Conservation (phyloP, 2,797 vertebrate species). For the Brachyalestes nurse region DNA sequence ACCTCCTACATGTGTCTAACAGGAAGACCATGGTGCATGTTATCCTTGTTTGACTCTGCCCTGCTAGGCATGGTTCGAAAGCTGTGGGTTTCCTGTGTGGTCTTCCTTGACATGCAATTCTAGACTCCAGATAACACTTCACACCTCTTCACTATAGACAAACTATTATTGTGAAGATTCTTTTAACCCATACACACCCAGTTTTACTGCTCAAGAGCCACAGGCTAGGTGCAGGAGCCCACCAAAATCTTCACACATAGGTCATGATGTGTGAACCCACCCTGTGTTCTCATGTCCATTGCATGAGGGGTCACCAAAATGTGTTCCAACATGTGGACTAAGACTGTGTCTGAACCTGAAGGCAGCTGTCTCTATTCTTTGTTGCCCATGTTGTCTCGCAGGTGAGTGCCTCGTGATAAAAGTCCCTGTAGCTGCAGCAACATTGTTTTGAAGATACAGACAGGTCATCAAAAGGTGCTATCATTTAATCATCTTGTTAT, state of each 20-base stretch:
- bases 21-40: neutral
- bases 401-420: too few species aligned
- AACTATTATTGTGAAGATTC: neutral
- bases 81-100: neutral
- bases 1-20: too few species aligned
- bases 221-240: constrained; percentile 34
- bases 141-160: neutral
- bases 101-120: constrained; percentile 3
- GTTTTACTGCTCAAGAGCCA: constrained; percentile 29
- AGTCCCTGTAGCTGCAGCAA: too few species aligned
- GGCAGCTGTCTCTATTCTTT: too few species aligned
- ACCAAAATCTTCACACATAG: constrained; percentile 46
- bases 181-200: neutral
- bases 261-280: neutral
- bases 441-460: too few species aligned
- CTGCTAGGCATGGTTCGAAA: neutral
- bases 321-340: neutral
- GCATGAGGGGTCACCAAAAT: neutral
- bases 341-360: too few species aligned
- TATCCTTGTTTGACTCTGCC: constrained; percentile 13
- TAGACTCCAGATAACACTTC: neutral
- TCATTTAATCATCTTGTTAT: too few species aligned
- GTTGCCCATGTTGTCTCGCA: too few species aligned
- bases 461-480: too few species aligned
- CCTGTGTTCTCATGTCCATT: constrained; percentile 12